Conservation (phyloP, 2,113 vertebrate genomes). For the Lanius collurio region DNA sequence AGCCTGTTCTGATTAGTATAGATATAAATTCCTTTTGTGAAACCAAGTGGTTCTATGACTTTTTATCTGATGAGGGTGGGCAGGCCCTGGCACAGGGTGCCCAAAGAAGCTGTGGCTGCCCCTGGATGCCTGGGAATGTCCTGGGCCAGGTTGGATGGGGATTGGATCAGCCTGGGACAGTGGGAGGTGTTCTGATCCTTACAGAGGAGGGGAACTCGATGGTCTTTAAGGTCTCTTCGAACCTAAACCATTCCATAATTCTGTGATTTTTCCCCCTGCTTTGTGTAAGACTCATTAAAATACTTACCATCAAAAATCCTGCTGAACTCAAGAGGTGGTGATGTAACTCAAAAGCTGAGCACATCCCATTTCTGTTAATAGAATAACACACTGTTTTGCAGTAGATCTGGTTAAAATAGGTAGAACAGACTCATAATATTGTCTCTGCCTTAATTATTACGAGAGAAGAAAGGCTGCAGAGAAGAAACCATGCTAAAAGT, state of each 20-base stretch:
- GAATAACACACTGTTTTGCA: neutral
- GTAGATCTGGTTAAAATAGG: neutral
- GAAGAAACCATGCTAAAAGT: neutral
- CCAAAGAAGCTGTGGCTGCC: neutral
- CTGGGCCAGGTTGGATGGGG: rapidly evolving
- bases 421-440: neutral
- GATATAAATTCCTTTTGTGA: neutral
- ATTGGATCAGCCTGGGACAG: rapidly evolving
- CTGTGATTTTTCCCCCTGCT: rapidly evolving
- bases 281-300: neutral
- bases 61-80: neutral
- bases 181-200: neutral
- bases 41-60: neutral
- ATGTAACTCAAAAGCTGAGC: neutral
- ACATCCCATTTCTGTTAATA: neutral
- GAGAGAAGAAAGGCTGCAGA: neutral
- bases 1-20: neutral
- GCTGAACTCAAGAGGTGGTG: neutral
- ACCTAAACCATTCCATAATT: neutral
- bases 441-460: neutral
- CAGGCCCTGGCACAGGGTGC: neutral
- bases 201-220: rapidly evolving
- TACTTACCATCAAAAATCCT: neutral
- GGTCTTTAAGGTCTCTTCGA: neutral
- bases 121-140: neutral